Percentiles rank a stretch among this genome's conserved stretches.
Evolutionary conservation across 2,797 vertebrate genomes (phyloP).

Genomic region (Acanthurus lineatus): DNA sequence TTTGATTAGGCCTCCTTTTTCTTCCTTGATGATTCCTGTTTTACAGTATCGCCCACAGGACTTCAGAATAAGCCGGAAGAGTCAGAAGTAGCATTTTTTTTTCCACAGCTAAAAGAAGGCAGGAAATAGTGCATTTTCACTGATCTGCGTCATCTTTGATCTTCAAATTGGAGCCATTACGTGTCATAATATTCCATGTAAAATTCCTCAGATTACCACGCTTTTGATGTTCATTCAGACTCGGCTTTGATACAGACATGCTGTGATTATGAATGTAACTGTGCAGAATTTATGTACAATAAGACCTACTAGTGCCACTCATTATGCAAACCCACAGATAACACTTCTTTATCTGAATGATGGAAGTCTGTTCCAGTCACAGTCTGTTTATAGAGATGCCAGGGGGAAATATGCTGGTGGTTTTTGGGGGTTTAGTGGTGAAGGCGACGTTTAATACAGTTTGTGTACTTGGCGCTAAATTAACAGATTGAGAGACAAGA

Average conservation of each 20-base stretch:
- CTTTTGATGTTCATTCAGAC: conserved; percentile 57
- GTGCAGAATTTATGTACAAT: conserved; percentile 35
- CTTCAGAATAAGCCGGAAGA: conserved; percentile 50
- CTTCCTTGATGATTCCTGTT: conserved; percentile 45
- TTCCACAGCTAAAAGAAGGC: conserved; percentile 20
- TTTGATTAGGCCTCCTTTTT: conserved; percentile 60
- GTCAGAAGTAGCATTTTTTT: conserved; percentile 27
- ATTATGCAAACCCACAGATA: conserved; percentile 53
- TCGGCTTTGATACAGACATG: conserved; percentile 51
- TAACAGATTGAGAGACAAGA: conserved; percentile 57
- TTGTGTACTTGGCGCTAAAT: conserved; percentile 70
- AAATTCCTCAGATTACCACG: conserved; percentile 61
- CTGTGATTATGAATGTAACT: conserved; percentile 46
- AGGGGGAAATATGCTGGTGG: conserved; percentile 63
- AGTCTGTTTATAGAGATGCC: conserved; percentile 53
- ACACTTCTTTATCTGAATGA: conserved; percentile 47
- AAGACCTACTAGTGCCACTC: conserved; percentile 24
- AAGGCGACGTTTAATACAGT: conserved; percentile 56
- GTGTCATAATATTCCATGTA: conserved; percentile 60
- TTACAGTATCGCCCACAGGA: conserved; percentile 41
- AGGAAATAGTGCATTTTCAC: conserved; percentile 56
- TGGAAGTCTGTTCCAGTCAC: conserved; percentile 50
- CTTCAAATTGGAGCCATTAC: conserved; percentile 71
- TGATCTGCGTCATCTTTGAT: conserved; percentile 72
- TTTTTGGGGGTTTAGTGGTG: conserved; percentile 66